These are phyloP conservation scores for Tigriopus japonicus DNA, from an alignment of 1,140 invertebrate genomes.

Conservation along the genomic window DNA sequence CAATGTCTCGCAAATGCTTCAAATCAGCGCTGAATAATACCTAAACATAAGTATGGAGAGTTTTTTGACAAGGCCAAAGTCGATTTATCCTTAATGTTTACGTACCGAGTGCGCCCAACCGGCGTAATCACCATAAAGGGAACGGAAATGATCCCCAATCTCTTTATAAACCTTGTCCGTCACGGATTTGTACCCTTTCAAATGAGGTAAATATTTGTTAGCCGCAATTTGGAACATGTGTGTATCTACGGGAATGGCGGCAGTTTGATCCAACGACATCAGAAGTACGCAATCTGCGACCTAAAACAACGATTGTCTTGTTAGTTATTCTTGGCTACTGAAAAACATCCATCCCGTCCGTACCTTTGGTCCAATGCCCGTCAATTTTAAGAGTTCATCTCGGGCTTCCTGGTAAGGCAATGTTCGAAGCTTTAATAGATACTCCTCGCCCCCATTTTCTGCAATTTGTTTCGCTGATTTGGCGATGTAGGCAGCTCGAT, in stretches of 20 bases:
- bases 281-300: slow-evolving; percentile 96
- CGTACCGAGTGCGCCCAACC: slow-evolving; percentile 88
- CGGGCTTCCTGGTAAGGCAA: slow-evolving; percentile 51
- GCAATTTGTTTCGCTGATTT: slow-evolving; percentile 46
- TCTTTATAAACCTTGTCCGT: slow-evolving; percentile 64
- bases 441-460: slow-evolving; percentile 42
- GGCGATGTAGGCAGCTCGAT: slow-evolving; percentile 61
- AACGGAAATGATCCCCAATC: slow-evolving; percentile 58
- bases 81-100: neutral
- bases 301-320: slow-evolving; percentile 25
- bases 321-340: no score
- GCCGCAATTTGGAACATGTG: slow-evolving; percentile 85
- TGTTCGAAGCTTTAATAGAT: slow-evolving; percentile 46
- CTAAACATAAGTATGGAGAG: neutral
- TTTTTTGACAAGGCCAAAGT: no score
- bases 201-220: slow-evolving; percentile 55
- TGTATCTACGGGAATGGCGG: slow-evolving; percentile 83
- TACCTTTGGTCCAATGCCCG: slow-evolving; percentile 75
- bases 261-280: slow-evolving; percentile 77
- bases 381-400: slow-evolving; percentile 47
- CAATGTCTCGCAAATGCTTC: neutral
- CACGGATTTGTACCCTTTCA: slow-evolving; percentile 52
- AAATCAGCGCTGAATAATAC: neutral
- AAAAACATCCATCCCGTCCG: slow-evolving; percentile 14
- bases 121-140: slow-evolving; percentile 62